Evolutionary conservation across 1,140 invertebrate genomes (phyloP).

Genomic region (Polyergus mexicanus): DNA sequence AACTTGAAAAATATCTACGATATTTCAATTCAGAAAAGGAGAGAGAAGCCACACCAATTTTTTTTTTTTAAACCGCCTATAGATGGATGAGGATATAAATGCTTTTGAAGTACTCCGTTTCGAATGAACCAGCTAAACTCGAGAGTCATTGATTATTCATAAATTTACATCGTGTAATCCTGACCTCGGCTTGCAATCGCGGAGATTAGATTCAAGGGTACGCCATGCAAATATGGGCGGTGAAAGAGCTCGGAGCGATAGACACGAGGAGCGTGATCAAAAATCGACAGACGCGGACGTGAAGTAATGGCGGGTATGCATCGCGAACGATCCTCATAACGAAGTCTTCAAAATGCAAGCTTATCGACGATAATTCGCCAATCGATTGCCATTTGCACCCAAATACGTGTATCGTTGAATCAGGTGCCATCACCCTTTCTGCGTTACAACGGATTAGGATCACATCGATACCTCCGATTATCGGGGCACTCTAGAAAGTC

Average conservation of each 20-base stretch:
- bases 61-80: background rate
- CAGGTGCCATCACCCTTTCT: background rate
- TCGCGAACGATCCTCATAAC: background rate
- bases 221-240: slow-evolving; percentile 36
- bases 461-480: background rate
- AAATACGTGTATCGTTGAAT: background rate
- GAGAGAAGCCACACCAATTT: background rate
- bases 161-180: slow-evolving; percentile 47
- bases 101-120: background rate
- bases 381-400: background rate
- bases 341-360: slow-evolving; percentile 53
- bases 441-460: background rate
- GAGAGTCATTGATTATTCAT: slow-evolving; percentile 50
- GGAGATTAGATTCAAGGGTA: slow-evolving; percentile 67
- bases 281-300: background rate
- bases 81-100: background rate
- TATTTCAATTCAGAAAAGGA: background rate
- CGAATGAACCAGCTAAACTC: slow-evolving; percentile 18
- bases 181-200: slow-evolving; percentile 52
- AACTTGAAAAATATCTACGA: background rate
- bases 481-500: background rate
- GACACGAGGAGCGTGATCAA: background rate
- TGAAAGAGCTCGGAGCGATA: slow-evolving; percentile 39
- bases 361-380: background rate
- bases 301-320: background rate